Conservation (phyloP, 2,888 invertebrate genomes). For the Cordilura impudica region DNA sequence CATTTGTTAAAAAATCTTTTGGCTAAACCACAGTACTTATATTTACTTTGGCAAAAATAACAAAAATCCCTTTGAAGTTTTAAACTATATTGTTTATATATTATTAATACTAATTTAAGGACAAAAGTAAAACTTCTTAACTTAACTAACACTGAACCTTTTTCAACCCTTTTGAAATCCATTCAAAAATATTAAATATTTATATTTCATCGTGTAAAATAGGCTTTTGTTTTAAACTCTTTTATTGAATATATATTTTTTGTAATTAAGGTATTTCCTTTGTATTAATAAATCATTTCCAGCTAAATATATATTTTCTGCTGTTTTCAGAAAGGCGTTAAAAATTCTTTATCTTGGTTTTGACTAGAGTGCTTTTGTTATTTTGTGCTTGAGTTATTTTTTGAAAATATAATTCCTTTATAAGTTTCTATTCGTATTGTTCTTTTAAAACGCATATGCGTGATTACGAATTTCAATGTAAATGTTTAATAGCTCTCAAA, state of each 20-base stretch:
- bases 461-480: conserved; percentile 25
- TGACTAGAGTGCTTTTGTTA: background rate
- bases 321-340: conserved; percentile 38
- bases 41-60: background rate
- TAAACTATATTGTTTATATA: conserved; percentile 40
- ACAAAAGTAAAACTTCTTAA: conserved; percentile 33
- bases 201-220: no score
- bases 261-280: conserved; percentile 53
- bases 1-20: no score
- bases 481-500: background rate
- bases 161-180: background rate
- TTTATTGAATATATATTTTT: conserved; percentile 35
- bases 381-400: background rate
- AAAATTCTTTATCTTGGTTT: conserved; percentile 25
- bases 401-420: no score
- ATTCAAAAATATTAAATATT: no score
- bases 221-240: conserved; percentile 25
- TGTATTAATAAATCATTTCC: conserved; percentile 40
- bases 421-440: no score
- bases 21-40: background rate
- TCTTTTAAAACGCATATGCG: conserved; percentile 21
- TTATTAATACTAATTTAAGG: conserved; percentile 32
- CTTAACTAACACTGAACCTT: conserved; percentile 3
- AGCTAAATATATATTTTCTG: background rate
- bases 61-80: conserved; percentile 11